Evolutionary conservation across 2,888 invertebrate genomes (phyloP).

Genomic region (Calameuta filiformis): DNA sequence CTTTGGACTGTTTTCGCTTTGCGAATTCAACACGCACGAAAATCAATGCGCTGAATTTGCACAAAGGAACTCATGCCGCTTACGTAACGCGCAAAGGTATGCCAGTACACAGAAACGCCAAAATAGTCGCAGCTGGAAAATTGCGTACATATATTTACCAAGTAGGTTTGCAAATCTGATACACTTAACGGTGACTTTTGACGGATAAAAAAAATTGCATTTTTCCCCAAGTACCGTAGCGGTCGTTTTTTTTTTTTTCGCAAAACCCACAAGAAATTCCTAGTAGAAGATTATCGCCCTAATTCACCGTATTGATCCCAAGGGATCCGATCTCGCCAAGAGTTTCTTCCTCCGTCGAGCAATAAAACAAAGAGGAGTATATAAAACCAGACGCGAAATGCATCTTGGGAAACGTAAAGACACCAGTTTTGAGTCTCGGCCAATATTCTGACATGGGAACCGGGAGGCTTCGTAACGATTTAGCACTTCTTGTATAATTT

Average conservation of each 20-base stretch:
- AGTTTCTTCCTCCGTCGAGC: not conserved
- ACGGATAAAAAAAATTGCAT: not conserved
- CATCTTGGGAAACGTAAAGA: not conserved
- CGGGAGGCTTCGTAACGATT: not conserved
- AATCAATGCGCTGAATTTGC: not conserved
- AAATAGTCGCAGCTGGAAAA: not conserved
- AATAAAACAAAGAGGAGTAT: not conserved
- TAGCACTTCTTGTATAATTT: not conserved
- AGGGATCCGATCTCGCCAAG: not conserved
- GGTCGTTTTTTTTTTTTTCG: not conserved
- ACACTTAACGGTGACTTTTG: not conserved
- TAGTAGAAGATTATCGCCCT: not conserved
- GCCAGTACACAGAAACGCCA: not conserved
- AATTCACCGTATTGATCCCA: not conserved
- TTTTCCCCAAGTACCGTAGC: not conserved
- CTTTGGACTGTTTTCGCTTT: not conserved
- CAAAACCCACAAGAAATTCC: not conserved
- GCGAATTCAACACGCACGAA: not conserved
- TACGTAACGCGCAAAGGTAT: not conserved
- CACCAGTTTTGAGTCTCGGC: not conserved
- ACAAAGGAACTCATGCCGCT: not conserved
- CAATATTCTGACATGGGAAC: not conserved
- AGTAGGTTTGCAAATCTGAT: not conserved
- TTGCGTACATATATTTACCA: not conserved
- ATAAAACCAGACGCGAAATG: not conserved